phyloP scores from a whole-genome alignment of 2,888 invertebrate species.

The Drosophila fulvimacula region DNA sequence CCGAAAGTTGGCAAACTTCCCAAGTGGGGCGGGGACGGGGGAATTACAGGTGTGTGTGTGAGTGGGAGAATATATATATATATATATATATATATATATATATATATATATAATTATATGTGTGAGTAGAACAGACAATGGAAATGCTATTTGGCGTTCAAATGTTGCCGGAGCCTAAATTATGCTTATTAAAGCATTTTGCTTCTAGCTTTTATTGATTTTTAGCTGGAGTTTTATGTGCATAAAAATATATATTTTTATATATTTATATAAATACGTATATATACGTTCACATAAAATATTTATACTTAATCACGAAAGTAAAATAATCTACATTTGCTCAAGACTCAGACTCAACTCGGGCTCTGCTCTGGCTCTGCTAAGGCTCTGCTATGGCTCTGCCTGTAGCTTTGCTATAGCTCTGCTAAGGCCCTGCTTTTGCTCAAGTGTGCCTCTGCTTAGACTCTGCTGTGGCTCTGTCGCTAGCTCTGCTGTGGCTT shows the following conservation, averaged over 20 bases:
- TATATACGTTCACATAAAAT: too few relatives aligned
- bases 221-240: neutral
- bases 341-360: too few relatives aligned
- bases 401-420: too few relatives aligned
- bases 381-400: too few relatives aligned
- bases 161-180: constrained; percentile 2
- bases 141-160: constrained; percentile 32
- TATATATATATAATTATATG: neutral
- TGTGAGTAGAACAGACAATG: constrained; percentile 7
- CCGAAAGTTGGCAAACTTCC: constrained; percentile 58
- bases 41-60: constrained; percentile 1
- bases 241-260: neutral
- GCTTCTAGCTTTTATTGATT: neutral
- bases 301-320: too few relatives aligned
- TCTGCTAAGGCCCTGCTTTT: too few relatives aligned
- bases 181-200: neutral
- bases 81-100: neutral
- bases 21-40: neutral
- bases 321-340: too few relatives aligned
- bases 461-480: too few relatives aligned
- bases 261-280: neutral
- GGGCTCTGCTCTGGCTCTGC: too few relatives aligned
- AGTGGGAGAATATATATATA: neutral
- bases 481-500: too few relatives aligned
- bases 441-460: too few relatives aligned